These are phyloP conservation scores for Semnopithecus entellus DNA, from an alignment of 2,113 vertebrate genomes.

Conservation along the genomic window DNA sequence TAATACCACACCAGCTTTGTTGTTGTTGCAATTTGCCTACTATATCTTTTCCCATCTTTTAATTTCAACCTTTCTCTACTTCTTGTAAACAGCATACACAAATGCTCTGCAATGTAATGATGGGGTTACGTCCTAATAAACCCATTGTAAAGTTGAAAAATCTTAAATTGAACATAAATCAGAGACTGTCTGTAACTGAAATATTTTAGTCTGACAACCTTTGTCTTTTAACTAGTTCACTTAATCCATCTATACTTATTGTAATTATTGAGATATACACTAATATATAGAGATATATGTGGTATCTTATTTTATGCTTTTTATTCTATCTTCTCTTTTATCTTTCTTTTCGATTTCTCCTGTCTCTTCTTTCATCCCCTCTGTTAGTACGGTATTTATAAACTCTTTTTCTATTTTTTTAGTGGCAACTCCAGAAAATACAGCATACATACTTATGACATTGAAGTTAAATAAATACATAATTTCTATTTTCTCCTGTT, in stretches of 20 bases:
- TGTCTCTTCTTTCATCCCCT: background rate
- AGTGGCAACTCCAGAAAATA: background rate
- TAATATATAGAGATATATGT: background rate
- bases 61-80: conserved; percentile 6
- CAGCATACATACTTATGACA: background rate
- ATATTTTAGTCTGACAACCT: background rate
- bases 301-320: background rate
- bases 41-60: conserved; percentile 3
- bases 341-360: conserved; percentile 10
- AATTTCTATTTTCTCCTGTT: background rate
- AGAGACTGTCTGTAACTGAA: background rate
- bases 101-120: background rate
- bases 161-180: background rate
- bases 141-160: background rate
- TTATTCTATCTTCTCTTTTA: background rate
- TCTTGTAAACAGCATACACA: background rate
- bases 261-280: background rate
- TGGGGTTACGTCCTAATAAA: background rate
- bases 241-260: background rate
- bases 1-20: background rate
- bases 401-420: background rate
- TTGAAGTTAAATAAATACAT: background rate
- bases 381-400: background rate
- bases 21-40: background rate
- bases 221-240: background rate